Evolutionary conservation across 2,113 vertebrate species (phyloP), one percentile per base, ranked within the genome.

Genomic region (Forbesichthys agassizii): DNA sequence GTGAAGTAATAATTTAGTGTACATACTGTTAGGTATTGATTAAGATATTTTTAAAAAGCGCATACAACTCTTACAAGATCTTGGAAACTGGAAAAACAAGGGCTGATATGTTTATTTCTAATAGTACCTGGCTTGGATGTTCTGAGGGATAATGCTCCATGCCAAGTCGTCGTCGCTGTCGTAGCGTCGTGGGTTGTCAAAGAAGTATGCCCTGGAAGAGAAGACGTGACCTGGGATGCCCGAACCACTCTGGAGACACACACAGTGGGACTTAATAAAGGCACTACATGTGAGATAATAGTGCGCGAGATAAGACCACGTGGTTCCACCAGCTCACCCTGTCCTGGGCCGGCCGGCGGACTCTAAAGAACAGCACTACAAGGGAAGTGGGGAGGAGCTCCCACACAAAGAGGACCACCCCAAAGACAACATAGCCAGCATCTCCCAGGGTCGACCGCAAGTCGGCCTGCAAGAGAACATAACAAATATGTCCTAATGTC

Each of bases 141-240:
- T 95, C 83, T 94, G 95, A 11, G 96, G 95, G 72, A 95, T 94
- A 54, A 95, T 92, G 60, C 93, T 95, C 97, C 97, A 98, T 0
- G 95, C 95, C 18, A 99, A 91, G 61, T 99, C 95, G 0, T 99
- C 97, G 2, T 98, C 97, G 0, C 97, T 99, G 90, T 99, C 97
- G 0, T 99, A 98, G 72, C 97, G 94, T 53, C 95, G 93, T 18
- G 97, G 97, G 85, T 99, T 98, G 91, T 99, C 97, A 53, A 99
- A 99, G 92, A 98, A 99, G 48, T 98, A 98, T 12, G 94, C 95
- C 64, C 95, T 91, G 59, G 94, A 93, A 16, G 93, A 95, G 92
- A 97, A 98, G 71, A 93, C 93, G 0, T 96, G 96, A 78, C 93
- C 94, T 0, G 95, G 94, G 66, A 98, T 93, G 65, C 93, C 93